Evolutionary conservation across 1,140 invertebrate species (phyloP), one percentile per base, ranked within the genome.

Genomic region (Papilio machaon): DNA sequence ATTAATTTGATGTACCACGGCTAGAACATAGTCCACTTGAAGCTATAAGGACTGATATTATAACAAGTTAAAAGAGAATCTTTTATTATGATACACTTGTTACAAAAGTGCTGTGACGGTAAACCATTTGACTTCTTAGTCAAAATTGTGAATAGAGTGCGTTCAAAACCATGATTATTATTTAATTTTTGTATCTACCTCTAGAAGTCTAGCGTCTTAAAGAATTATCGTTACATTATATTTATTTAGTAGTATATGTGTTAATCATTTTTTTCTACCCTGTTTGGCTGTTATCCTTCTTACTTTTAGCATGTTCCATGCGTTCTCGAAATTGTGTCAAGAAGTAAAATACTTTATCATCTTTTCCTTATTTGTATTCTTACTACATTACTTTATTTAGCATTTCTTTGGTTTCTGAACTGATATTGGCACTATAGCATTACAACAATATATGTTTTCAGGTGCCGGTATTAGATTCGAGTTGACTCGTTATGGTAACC

Each of bases 401-500:
- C 19, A 13, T 30, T 23, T 64, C 10, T 23, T 30, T 19, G 2
- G 11, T 64, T 30, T 23, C 11, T 17, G 49, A 13, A 2, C 58
- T 60, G 54, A 64, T 64, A 0, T 4, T 64, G 23, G 1, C 35
- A 49, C 10, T n/a, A 47, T 74, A 46, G 73, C n/a, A 19, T 17
- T 58, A 77, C 9, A 77, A 58, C 70, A 47, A 70, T 73, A 52
- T 54, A n/a, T 49, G 79, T 47, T 74, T 83, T 80, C 38, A 82
- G 79, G 80, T 75, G 38, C 75, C 35, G 8, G 46, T 85, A 83
- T 90, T 46, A 85, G 86, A 60, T 92, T 91, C 60, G 90, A 91
- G 73, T 89, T 47, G n/a, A 93, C 91, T 17, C 88, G 91, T 9
- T 92, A 75, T 52, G 91, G 91, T 0, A 94, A 94, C 74, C 91